Base-by-base conservation (phyloP, 2,113 vertebrate species). In the Pelvicachromis taeniatus region DNA sequence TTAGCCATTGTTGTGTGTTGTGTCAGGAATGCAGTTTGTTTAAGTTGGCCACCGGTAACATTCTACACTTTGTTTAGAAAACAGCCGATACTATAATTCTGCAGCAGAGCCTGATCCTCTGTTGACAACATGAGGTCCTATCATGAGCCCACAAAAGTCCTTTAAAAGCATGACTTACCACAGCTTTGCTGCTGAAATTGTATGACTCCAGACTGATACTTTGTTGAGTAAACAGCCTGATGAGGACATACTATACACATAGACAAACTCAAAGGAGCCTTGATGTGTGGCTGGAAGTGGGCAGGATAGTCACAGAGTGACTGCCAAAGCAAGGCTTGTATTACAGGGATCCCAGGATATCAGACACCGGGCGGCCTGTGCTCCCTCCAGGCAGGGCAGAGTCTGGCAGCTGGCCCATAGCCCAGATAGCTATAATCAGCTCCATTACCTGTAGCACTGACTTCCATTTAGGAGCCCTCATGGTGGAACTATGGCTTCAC, bases 341-440 rank as follows among this genome's bases (percentile, higher is more conserved):
- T 96, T 95, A 94, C 94, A 95, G 91, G 92, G 92, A 94, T 95
- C 93, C 92, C 91, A 89, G 93, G 94, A 94, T 94, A 95, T 95
- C 94, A 95, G 93, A 95, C 92, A 93, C 94, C 90, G 91, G 94
- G 92, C 91, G 83, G 93, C 90, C 88, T 82, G 90, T 89, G 85
- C 92, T 94, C 90, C 93, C 92, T 94, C 87, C 84, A 93, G 92
- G 94, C 93, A 84, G 91, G 93, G 80, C 91, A 78, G 79, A 87
- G 88, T 88, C 91, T 95, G 95, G 95, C 93, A 95, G 87, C 91
- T 88, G 91, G 95, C 94, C 94, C 78, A 61, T 10, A 91, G 91
- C 89, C 93, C 92, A 94, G 92, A 94, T 90, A 94, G 89, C 92
- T 93, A 93, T 92, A 94, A 95, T 95, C 91, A 93, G 94, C 93